Conservation (phyloP, 2,888 invertebrate genomes). For the Lutraria lutraria region DNA sequence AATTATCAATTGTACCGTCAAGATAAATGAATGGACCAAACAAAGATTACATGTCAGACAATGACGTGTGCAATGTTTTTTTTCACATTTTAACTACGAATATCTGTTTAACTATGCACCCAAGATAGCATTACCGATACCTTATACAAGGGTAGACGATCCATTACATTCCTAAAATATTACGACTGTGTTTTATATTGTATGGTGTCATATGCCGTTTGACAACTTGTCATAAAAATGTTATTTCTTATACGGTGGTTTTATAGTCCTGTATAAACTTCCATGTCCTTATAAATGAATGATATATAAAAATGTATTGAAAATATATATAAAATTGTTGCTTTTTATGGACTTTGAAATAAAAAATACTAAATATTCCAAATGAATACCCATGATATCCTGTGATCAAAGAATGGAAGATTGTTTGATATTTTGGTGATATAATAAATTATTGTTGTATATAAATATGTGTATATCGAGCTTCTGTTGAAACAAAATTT, state of each 20-base stretch:
- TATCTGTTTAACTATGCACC: conserved; percentile 17
- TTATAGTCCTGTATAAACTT: not conserved
- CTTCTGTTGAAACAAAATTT: no score
- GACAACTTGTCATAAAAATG: conserved; percentile 16
- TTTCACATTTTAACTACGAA: not conserved
- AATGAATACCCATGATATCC: not conserved
- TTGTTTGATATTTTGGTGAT: not conserved
- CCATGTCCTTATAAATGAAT: not conserved
- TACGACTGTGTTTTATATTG: conserved; percentile 4
- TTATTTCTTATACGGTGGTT: not conserved
- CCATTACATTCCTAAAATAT: conserved; percentile 11
- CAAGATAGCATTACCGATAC: conserved; percentile 6
- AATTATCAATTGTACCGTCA: not conserved
- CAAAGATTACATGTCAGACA: not conserved
- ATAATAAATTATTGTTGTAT: no score
- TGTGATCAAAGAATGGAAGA: not conserved
- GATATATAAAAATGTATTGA: not conserved
- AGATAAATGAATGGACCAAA: not conserved
- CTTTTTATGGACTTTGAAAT: not conserved
- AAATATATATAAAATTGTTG: not conserved
- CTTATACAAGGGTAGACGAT: not conserved
- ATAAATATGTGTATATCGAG: no score
- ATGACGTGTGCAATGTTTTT: conserved; percentile 10
- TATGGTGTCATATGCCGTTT: conserved; percentile 4
- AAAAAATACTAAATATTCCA: not conserved